Evolutionary conservation across 2,113 vertebrate genomes (phyloP).

Genomic region (Corythornis madagascariensis): DNA sequence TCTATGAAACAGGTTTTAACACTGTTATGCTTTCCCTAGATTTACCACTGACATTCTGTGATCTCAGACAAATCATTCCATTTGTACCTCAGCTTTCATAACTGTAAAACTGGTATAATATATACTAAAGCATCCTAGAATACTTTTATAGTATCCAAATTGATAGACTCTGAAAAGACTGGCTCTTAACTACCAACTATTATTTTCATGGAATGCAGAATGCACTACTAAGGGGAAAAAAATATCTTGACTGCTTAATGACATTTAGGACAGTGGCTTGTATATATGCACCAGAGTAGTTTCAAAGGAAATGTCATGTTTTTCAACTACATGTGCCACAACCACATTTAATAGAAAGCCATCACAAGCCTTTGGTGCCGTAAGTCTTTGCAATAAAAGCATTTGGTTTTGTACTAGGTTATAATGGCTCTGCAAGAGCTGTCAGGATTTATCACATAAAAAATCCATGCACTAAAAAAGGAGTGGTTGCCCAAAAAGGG

Average conservation of each 20-base stretch:
- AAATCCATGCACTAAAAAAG: background rate
- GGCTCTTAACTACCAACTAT: background rate
- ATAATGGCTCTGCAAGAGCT: constrained; percentile 40
- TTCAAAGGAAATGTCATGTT: background rate
- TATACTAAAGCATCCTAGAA: background rate
- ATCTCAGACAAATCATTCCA: background rate
- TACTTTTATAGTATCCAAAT: background rate
- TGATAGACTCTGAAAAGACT: background rate
- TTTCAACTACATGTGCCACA: background rate
- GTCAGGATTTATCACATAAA: constrained; percentile 31
- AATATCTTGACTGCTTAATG: background rate
- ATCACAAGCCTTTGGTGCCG: background rate
- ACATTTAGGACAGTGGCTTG: background rate
- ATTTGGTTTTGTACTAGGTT: background rate
- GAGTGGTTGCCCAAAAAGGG: background rate
- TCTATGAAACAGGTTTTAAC: background rate
- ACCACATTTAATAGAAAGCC: background rate
- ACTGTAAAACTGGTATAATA: background rate
- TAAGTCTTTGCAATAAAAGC: background rate
- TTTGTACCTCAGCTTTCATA: background rate
- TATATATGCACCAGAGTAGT: background rate
- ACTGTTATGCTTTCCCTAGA: background rate
- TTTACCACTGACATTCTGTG: background rate
- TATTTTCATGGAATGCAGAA: background rate
- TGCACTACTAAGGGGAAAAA: background rate